Percentiles rank a stretch among this genome's conserved stretches.
Evolutionary conservation across 2,888 invertebrate species (phyloP).

Genomic region (Dione vanillae): DNA sequence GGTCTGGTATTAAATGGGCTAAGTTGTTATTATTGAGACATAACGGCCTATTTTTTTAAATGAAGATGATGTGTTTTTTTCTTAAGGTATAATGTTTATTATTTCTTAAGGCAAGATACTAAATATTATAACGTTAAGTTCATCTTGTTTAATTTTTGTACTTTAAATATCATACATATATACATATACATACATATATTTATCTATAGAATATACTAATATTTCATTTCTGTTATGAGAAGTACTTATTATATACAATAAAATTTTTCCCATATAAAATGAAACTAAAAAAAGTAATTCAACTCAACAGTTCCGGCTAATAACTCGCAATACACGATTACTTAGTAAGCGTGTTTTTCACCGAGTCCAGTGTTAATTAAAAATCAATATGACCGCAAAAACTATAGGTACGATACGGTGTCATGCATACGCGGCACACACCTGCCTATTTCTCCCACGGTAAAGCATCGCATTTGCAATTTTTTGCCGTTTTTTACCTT

Average conservation of each 20-base stretch:
- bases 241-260: background rate
- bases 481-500: slow-evolving; percentile 64
- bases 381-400: slow-evolving; percentile 66
- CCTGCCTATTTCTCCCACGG: slow-evolving; percentile 81
- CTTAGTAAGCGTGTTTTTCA: slow-evolving; percentile 32
- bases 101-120: background rate
- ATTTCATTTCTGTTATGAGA: background rate
- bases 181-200: too few relatives aligned
- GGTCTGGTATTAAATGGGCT: slow-evolving; percentile 10
- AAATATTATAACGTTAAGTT: too few relatives aligned
- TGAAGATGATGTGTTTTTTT: background rate
- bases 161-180: too few relatives aligned
- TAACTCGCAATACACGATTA: slow-evolving; percentile 46
- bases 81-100: background rate
- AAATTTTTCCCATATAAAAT: background rate
- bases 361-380: slow-evolving; percentile 65
- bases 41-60: background rate
- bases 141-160: too few relatives aligned
- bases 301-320: slow-evolving; percentile 43
- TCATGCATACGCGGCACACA: slow-evolving; percentile 59
- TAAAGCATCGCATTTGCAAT: slow-evolving; percentile 62
- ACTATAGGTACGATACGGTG: slow-evolving; percentile 50
- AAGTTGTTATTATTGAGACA: slow-evolving; percentile 3
- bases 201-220: background rate
- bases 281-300: slow-evolving; percentile 3